Conservation (phyloP, 2,797 vertebrate genomes). For the Acestrorhynchus altus region DNA sequence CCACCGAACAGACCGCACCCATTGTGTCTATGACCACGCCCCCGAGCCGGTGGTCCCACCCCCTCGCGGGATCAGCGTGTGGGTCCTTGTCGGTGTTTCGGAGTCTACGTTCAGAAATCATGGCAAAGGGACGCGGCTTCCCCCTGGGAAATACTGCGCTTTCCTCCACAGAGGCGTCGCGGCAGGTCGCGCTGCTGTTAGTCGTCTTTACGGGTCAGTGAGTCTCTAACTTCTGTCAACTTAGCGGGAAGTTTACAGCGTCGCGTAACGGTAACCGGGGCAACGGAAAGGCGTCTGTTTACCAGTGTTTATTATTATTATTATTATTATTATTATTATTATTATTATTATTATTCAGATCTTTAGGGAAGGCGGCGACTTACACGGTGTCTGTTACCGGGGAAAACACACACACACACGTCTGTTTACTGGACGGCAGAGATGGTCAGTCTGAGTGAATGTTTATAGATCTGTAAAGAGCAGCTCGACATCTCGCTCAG, state of each 20-base stretch:
- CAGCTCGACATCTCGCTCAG: no score
- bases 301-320: no score
- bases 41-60: neutral
- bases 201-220: conserved; percentile 75
- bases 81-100: neutral
- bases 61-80: neutral
- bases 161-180: conserved; percentile 53
- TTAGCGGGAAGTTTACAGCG: conserved; percentile 34
- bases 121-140: conserved; percentile 70
- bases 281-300: no score
- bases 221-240: conserved; percentile 7
- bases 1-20: neutral
- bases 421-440: no score
- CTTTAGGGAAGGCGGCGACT: no score
- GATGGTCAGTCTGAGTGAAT: no score
- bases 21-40: neutral
- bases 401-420: no score
- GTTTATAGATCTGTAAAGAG: no score
- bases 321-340: no score
- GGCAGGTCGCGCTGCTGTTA: conserved; percentile 65
- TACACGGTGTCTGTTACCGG: no score
- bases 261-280: no score
- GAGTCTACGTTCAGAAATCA: conserved; percentile 64
- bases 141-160: conserved; percentile 59
- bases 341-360: no score